Conservation (phyloP, 2,113 vertebrate species). For the Monopterus albus region DNA sequence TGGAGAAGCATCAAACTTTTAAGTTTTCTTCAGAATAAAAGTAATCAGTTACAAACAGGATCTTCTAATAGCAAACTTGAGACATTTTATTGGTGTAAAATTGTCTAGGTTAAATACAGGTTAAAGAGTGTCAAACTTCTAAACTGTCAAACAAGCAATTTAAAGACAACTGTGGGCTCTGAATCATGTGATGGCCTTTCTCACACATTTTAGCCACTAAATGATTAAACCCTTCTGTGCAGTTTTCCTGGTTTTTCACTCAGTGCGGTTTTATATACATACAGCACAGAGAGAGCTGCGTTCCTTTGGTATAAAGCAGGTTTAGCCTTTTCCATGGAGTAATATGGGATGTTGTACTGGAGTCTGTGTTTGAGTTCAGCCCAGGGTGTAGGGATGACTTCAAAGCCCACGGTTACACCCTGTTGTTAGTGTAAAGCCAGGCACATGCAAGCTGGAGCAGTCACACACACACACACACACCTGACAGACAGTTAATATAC, state of each 20-base stretch:
- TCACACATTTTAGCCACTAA: too few relatives aligned
- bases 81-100: too few relatives aligned
- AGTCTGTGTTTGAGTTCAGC: conserved; percentile 65
- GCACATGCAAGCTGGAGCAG: conserved; percentile 33
- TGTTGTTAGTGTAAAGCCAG: conserved; percentile 68
- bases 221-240: neutral
- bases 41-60: too few relatives aligned
- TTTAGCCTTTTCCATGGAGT: conserved; percentile 58
- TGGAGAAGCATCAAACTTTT: too few relatives aligned
- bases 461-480: conserved; percentile 9
- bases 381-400: conserved; percentile 59
- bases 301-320: conserved; percentile 35
- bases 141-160: too few relatives aligned
- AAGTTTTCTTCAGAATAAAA: too few relatives aligned
- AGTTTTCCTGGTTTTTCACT: neutral
- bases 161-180: too few relatives aligned
- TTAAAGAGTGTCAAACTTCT: too few relatives aligned
- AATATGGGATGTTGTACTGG: conserved; percentile 47
- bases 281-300: conserved; percentile 24
- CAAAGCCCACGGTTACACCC: conserved; percentile 73
- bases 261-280: conserved; percentile 2
- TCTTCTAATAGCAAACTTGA: too few relatives aligned
- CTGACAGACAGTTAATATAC: conserved; percentile 43
- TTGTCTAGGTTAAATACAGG: too few relatives aligned
- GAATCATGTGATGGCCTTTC: too few relatives aligned